A percentile compares a stretch with the other conserved stretches of the same genome.
These are phyloP conservation scores for Quadroppia sp. DNA, from an alignment of 2,888 invertebrate genomes.

Conservation along the genomic window DNA sequence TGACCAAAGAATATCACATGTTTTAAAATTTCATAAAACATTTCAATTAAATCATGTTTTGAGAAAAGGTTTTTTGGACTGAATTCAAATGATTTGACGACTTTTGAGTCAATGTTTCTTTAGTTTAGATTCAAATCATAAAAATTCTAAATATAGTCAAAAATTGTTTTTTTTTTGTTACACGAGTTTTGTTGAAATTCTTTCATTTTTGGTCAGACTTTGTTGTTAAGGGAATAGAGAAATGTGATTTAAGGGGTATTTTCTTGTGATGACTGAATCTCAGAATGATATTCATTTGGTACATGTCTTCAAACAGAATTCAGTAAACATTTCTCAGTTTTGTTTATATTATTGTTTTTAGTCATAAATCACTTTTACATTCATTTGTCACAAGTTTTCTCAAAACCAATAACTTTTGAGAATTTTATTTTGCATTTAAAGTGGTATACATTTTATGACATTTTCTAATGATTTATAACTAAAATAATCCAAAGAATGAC, in stretches of 20 bases:
- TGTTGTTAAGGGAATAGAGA: too few species aligned
- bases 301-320: too few species aligned
- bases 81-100: not conserved
- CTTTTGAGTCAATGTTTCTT: not conserved
- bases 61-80: conserved; percentile 7
- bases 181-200: too few species aligned
- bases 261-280: too few species aligned
- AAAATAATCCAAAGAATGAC: too few species aligned
- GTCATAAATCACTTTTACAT: not conserved
- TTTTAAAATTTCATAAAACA: not conserved
- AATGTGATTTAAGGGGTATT: too few species aligned
- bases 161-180: too few species aligned
- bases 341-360: not conserved
- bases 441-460: too few species aligned
- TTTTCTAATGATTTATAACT: too few species aligned
- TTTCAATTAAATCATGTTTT: not conserved
- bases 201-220: too few species aligned
- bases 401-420: not conserved
- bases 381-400: not conserved
- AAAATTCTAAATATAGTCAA: not conserved
- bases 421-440: not conserved
- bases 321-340: too few species aligned
- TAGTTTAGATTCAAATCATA: not conserved
- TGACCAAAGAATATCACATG: not conserved
- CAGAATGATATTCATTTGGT: too few species aligned